Base-by-base conservation (phyloP, 2,113 vertebrate genomes). In the Chelonoidis abingdonii region DNA sequence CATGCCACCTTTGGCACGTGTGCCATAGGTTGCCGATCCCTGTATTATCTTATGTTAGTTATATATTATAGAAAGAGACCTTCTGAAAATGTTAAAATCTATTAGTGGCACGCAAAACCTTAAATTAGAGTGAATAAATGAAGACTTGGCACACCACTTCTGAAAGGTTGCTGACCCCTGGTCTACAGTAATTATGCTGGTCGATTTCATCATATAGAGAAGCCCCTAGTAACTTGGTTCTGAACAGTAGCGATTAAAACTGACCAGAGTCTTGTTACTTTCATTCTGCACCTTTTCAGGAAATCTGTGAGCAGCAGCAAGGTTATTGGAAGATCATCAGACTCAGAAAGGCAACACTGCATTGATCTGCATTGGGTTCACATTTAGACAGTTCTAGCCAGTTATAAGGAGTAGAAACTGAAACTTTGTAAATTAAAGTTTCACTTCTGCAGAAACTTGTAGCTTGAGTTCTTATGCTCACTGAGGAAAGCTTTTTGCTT, bases 281-380 rank as follows among this genome's bases (percentile, higher is more conserved):
- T 86, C 50, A 81, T 62, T 69, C 53, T 53, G 49, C 29, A 31
- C 86, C 35, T 19, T 13, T 79, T 49, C 50, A 25, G 52, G 41
- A 76, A 86, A 91, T 49, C 52, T 49, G 29, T 27, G 75, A 82
- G 79, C 27, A 78, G 80, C n/a, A 72, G 31, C 83, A 49, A 79
- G 69, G 81, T 80, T 31, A n/a, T 19, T 44, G 84, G 16, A 0
- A n/a, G 0, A 47, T 56, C 81, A 69, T 54, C 47, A 81, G 79
- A 54, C 9, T 27, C 83, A 56, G 14, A 54, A 52, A 91, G 13
- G 25, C 21, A 80, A 9, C 21, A 89, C 89, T 8, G 13, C 21
- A 83, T 76, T 72, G 41, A 52, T 93, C 92, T 93, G 22, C 80
- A 2, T 4, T 8, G 22, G 21, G 84, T 84, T 88, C 27, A 25